Evolutionary conservation across 2,113 vertebrate species (phyloP).

Genomic region (Saguinus midas): DNA sequence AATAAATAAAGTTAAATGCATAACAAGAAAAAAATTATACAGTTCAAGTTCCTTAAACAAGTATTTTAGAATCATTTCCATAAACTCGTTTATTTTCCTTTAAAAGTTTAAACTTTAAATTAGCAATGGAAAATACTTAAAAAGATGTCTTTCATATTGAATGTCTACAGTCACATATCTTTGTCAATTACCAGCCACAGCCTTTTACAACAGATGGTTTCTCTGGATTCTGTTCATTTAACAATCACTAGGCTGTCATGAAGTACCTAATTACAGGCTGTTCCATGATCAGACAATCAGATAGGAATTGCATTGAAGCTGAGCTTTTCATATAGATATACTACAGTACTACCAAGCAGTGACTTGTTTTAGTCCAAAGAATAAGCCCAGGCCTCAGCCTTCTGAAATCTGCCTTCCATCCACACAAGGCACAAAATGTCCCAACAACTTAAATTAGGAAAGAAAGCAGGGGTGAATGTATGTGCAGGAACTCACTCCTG

Average conservation of each 20-base stretch:
- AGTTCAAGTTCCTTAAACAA: conserved; percentile 20
- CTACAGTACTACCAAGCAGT: neutral
- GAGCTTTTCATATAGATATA: neutral
- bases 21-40: neutral
- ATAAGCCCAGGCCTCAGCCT: neutral
- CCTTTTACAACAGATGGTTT: neutral
- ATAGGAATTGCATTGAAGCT: neutral
- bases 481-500: neutral
- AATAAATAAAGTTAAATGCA: conserved; percentile 57
- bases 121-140: conserved; percentile 29
- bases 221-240: conserved; percentile 24
- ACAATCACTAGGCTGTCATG: neutral
- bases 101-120: conserved; percentile 13
- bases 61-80: conserved; percentile 26
- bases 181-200: neutral
- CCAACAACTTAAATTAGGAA: neutral
- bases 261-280: neutral
- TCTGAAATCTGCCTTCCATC: neutral
- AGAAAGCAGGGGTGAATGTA: neutral
- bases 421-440: neutral
- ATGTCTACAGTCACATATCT: neutral
- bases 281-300: neutral
- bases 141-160: neutral
- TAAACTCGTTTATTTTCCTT: neutral
- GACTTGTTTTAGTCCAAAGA: neutral